phyloP scores from a whole-genome alignment of 2,113 vertebrate genomes.

The Embiotoca jacksoni region DNA sequence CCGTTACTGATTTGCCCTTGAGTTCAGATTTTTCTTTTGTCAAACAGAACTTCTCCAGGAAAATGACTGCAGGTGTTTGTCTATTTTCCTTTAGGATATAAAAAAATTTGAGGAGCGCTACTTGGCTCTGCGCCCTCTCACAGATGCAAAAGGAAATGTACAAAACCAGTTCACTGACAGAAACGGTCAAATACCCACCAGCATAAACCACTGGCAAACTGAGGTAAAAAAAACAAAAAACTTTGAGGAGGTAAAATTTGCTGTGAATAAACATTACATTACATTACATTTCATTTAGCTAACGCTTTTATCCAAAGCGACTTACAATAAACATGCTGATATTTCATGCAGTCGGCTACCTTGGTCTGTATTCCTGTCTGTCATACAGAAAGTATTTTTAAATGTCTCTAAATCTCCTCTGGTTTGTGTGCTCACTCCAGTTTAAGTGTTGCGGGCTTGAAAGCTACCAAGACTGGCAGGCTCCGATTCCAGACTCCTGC shows the following conservation, averaged over 20 bases:
- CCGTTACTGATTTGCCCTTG: too few species aligned
- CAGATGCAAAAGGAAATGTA: neutral
- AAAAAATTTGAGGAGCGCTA: constrained; percentile 6
- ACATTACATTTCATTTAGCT: too few species aligned
- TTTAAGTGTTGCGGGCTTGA: constrained; percentile 34
- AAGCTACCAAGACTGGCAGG: constrained; percentile 17
- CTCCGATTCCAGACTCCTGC: constrained; percentile 1
- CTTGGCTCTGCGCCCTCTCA: neutral
- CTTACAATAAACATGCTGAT: neutral
- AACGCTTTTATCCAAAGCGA: too few species aligned
- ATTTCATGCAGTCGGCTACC: neutral
- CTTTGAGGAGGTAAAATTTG: neutral
- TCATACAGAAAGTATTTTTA: neutral
- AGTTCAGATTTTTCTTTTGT: too few species aligned
- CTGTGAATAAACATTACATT: neutral
- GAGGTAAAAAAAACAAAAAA: neutral
- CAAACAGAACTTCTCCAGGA: too few species aligned
- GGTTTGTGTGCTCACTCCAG: neutral
- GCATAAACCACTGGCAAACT: constrained; percentile 19
- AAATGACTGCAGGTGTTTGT: neutral
- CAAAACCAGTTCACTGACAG: neutral
- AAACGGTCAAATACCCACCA: neutral
- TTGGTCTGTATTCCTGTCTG: neutral
- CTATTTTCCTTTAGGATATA: constrained; percentile 5
- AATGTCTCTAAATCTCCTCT: neutral